These are phyloP conservation scores for Cettia cetti DNA, from an alignment of 2,113 vertebrate genomes.

Conservation along the genomic window DNA sequence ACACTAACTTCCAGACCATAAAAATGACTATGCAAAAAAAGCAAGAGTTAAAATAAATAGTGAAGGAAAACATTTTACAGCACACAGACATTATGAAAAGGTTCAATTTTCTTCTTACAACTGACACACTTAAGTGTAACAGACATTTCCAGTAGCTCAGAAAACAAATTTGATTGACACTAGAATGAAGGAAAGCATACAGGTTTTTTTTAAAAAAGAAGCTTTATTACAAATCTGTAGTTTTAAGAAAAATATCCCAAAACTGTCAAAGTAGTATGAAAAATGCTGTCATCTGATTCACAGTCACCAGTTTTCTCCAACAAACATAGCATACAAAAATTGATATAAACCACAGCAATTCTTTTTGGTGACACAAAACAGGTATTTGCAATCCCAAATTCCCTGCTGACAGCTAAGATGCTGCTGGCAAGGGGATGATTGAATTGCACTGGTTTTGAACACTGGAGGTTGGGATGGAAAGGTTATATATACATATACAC, in stretches of 20 bases:
- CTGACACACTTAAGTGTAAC: neutral
- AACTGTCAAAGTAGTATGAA: constrained; percentile 45
- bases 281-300: constrained; percentile 24
- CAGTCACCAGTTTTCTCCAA: constrained; percentile 24
- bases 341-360: neutral
- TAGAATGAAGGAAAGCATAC: neutral
- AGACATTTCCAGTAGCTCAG: neutral
- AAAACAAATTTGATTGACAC: neutral
- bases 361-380: neutral
- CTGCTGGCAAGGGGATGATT: neutral
- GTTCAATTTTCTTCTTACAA: neutral
- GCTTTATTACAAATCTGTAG: constrained; percentile 58
- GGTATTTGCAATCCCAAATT: neutral
- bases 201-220: neutral
- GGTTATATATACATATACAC: neutral
- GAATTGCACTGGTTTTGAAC: neutral
- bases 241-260: constrained; percentile 59
- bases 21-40: neutral
- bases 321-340: constrained; percentile 20
- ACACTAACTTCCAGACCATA: neutral
- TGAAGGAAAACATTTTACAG: neutral
- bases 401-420: neutral
- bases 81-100: neutral
- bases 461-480: neutral
- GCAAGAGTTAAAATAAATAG: neutral